These are phyloP conservation scores for Oasisia sp. DNA, from an alignment of 2,888 invertebrate genomes.

Conservation along the genomic window DNA sequence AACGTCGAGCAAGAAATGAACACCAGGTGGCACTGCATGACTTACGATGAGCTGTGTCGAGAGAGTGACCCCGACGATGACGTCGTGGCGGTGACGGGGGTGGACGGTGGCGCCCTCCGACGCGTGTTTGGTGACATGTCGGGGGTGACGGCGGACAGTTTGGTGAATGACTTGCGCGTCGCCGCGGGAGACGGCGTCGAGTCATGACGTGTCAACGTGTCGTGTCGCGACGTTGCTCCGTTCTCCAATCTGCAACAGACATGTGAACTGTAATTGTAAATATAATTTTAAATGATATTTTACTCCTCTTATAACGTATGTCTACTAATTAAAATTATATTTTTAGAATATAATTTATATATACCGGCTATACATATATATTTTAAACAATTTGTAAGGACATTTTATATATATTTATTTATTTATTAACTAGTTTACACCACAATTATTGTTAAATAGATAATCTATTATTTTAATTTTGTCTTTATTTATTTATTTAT, in stretches of 20 bases:
- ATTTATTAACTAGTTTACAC: too few species aligned
- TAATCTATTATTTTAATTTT: too few species aligned
- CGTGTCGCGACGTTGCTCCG: neutral
- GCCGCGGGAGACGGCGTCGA: neutral
- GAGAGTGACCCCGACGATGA: constrained; percentile 35
- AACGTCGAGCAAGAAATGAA: neutral
- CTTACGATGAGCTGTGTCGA: constrained; percentile 40
- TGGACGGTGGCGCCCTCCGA: constrained; percentile 30
- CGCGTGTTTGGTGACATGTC: constrained; percentile 39
- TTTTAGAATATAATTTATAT: too few species aligned
- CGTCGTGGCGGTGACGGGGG: constrained; percentile 20
- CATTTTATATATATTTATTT: too few species aligned
- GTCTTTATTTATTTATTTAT: neutral
- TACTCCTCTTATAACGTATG: too few species aligned
- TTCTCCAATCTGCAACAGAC: neutral
- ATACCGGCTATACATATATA: too few species aligned
- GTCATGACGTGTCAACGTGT: neutral
- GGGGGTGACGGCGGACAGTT: neutral
- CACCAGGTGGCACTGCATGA: neutral
- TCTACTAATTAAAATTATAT: too few species aligned
- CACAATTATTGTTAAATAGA: too few species aligned
- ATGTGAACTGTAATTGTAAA: neutral
- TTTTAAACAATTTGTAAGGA: too few species aligned
- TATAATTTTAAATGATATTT: too few species aligned
- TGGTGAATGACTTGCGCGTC: neutral